These are phyloP conservation scores for Masticophis lateralis DNA, from an alignment of 2,797 vertebrate species.

Conservation along the genomic window DNA sequence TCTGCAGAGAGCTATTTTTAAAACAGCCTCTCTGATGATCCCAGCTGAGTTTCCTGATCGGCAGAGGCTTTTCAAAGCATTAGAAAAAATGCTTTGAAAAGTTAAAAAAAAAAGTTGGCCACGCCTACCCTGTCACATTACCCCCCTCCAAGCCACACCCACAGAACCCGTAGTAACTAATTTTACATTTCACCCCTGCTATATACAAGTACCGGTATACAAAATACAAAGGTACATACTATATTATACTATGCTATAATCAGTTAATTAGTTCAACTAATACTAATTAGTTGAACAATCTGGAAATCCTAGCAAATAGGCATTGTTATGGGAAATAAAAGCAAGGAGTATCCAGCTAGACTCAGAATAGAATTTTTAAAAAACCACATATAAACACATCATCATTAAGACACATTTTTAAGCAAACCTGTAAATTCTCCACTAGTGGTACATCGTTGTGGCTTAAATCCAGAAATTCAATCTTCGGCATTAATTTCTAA, in stretches of 20 bases:
- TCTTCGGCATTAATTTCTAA: conserved; percentile 91
- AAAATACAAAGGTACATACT: neutral
- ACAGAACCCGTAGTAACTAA: too few species aligned
- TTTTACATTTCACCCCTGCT: neutral
- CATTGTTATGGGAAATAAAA: neutral
- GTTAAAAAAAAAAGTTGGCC: too few species aligned
- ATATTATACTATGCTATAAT: neutral
- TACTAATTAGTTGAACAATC: neutral
- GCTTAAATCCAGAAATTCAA: conserved; percentile 95
- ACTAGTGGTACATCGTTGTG: conserved; percentile 86
- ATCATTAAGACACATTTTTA: conserved; percentile 1
- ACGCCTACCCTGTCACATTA: too few species aligned
- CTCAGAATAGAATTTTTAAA: neutral
- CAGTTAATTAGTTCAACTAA: neutral
- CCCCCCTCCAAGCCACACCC: too few species aligned
- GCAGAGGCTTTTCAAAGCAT: too few species aligned
- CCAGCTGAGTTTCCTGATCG: too few species aligned
- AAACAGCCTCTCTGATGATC: too few species aligned
- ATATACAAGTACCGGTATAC: neutral
- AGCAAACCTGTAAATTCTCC: conserved; percentile 89
- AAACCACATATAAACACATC: neutral
- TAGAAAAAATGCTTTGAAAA: too few species aligned
- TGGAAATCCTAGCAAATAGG: neutral
- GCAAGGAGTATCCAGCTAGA: neutral
- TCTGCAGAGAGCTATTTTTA: too few species aligned